Base-by-base conservation (phyloP, 2,888 invertebrate species). In the Tuberolachnus salignus region DNA sequence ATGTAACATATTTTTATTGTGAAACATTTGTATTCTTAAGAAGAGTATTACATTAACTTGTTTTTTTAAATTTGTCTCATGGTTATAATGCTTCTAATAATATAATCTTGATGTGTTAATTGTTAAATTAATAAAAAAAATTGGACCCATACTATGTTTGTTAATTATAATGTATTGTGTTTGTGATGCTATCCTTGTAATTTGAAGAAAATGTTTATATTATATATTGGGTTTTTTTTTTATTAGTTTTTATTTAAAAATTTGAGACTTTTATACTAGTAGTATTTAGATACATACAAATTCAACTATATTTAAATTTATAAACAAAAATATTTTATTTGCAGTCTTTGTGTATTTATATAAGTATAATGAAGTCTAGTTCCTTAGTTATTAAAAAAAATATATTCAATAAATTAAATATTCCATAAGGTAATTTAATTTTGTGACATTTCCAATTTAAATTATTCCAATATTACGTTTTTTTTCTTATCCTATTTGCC, bases 201-300 rank as follows among this genome's bases (percentile, higher is more conserved):
- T 51, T 72, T 49, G 16, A 49, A 16, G 42, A 51, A 19, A 26
- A 26, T 70, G 1, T n/a, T 19, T 55, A 42, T 34, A 63, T 19
- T 34, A 44, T 23, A 10, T 34, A 61, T 49, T 16, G 3, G 63
- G 44, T 74, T 2, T 63, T 1, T 63, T 1, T 73, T 63, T 26
- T 26, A 34, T 53, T 74, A 63, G 9, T 63, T 72, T 61, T 64
- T 42, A 73, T 73, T 73, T 23, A 21, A 42, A n/a, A 63, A 63
- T 44, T 63, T 19, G n/a, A 44, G 44, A 74, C 53, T 74, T 53
- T 49, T 63, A 44, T 74, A 53, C 14, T 53, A 53, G 63, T 74
- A 72, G n/a, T 49, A 0, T 53, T 34, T 63, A 26, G 21, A 42
- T 16, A 21, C 61, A 51, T 51, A n/a, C 9, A 63, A 63, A 49